phyloP scores from a whole-genome alignment of 2,888 invertebrate species.

The Caenorhabditis afra region DNA sequence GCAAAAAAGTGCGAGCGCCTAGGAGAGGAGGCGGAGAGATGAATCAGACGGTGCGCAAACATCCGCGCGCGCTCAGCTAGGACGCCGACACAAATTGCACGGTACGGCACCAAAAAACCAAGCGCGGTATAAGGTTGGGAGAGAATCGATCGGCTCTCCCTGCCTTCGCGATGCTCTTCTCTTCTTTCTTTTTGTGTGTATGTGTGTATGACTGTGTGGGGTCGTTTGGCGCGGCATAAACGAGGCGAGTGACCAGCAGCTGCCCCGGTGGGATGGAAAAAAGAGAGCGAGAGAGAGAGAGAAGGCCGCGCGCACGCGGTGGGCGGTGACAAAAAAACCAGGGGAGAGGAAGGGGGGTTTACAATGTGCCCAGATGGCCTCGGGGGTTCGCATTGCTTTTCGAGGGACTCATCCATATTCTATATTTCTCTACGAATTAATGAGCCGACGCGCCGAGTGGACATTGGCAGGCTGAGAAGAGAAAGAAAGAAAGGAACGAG shows the following conservation, averaged over 20 bases:
- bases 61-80: neutral
- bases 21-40: neutral
- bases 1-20: slow-evolving; percentile 1
- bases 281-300: neutral
- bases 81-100: neutral
- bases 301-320: neutral
- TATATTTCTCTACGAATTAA: slow-evolving; percentile 1
- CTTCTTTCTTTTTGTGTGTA: too few species aligned
- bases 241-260: too few species aligned
- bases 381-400: neutral
- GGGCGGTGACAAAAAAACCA: neutral
- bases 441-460: slow-evolving; percentile 1
- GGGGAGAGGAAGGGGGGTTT: neutral
- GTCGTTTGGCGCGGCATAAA: too few species aligned
- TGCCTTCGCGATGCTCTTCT: too few species aligned
- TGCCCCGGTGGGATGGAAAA: neutral
- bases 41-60: neutral
- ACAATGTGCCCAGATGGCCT: neutral
- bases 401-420: neutral
- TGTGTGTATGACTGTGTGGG: too few species aligned
- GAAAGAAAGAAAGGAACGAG: neutral
- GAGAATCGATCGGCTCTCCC: too few species aligned
- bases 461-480: neutral
- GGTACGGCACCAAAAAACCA: too few species aligned
- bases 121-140: too few species aligned